A percentile compares a stretch with the other conserved stretches of the same genome.
phyloP scores from a whole-genome alignment of 1,140 invertebrate species.

The Cydia strobilella region DNA sequence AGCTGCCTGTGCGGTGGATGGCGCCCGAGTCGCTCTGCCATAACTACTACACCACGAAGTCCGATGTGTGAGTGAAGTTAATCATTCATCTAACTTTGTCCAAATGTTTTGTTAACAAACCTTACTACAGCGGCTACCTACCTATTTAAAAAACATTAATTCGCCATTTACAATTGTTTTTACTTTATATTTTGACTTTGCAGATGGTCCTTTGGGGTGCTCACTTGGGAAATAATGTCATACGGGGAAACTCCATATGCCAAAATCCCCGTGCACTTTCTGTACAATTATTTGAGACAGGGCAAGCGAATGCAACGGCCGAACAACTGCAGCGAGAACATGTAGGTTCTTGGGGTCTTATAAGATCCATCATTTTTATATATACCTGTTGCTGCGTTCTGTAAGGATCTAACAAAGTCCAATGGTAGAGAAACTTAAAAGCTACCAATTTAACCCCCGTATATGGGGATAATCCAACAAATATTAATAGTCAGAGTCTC shows the following conservation, averaged over 20 bases:
- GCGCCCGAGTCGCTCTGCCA: conserved; percentile 98
- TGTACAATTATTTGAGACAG: conserved; percentile 88
- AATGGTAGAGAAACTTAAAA: too few species aligned
- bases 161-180: background rate
- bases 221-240: conserved; percentile 98
- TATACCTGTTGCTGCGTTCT: too few species aligned
- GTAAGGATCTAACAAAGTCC: too few species aligned
- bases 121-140: too few species aligned
- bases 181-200: background rate
- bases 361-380: background rate
- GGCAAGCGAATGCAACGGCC: conserved; percentile 98
- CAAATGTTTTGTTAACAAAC: too few species aligned
- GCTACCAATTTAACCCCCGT: too few species aligned
- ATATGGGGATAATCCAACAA: too few species aligned
- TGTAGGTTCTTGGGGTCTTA: conserved; percentile 82
- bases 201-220: conserved; percentile 96
- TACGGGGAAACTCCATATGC: conserved; percentile 95
- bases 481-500: too few species aligned
- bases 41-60: conserved; percentile 97
- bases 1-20: conserved; percentile 99
- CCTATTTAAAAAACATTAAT: too few species aligned
- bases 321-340: conserved; percentile 92
- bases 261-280: conserved; percentile 84
- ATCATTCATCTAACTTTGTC: too few species aligned
- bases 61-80: conserved; percentile 90